Percentiles rank a stretch among this genome's conserved stretches.
Conservation (phyloP, 2,888 invertebrate species). For the Phortica magna region DNA sequence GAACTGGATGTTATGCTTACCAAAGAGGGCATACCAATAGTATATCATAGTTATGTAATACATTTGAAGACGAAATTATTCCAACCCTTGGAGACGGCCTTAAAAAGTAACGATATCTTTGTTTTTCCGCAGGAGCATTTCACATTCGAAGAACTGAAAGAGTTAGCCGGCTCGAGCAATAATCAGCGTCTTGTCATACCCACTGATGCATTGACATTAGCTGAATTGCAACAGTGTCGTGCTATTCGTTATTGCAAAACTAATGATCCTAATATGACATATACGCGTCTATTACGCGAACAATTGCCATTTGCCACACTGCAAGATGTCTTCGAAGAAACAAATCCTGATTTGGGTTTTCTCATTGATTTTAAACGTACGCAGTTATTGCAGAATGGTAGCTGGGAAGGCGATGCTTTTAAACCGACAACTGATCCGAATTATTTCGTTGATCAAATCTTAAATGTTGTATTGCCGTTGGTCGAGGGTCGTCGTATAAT, state of each 20-base stretch:
- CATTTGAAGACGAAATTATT: background rate
- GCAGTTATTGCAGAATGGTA: conserved; percentile 81
- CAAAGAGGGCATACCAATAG: conserved; percentile 93
- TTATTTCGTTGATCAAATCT: conserved; percentile 88
- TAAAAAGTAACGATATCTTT: conserved; percentile 75
- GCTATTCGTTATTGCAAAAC: conserved; percentile 83
- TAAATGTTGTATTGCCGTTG: conserved; percentile 88
- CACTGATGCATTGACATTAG: background rate
- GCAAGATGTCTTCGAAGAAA: conserved; percentile 85
- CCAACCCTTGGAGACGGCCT: background rate
- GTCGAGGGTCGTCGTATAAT: conserved; percentile 89
- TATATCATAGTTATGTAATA: conserved; percentile 91
- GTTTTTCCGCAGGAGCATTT: conserved; percentile 87
- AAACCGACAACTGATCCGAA: conserved; percentile 91
- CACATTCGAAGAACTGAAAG: background rate
- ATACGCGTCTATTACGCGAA: conserved; percentile 19
- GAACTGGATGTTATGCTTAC: conserved; percentile 98
- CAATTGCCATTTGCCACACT: conserved; percentile 90
- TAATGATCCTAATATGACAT: conserved; percentile 75
- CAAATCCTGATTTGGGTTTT: conserved; percentile 91
- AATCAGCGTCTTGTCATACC: background rate
- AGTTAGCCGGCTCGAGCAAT: background rate
- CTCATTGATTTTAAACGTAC: conserved; percentile 98
- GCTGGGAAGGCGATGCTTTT: conserved; percentile 79
- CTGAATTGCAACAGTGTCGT: background rate